A percentile compares a stretch with the other conserved stretches of the same genome.
Evolutionary conservation across 2,888 invertebrate species (phyloP).

Genomic region (Diploptera punctata): DNA sequence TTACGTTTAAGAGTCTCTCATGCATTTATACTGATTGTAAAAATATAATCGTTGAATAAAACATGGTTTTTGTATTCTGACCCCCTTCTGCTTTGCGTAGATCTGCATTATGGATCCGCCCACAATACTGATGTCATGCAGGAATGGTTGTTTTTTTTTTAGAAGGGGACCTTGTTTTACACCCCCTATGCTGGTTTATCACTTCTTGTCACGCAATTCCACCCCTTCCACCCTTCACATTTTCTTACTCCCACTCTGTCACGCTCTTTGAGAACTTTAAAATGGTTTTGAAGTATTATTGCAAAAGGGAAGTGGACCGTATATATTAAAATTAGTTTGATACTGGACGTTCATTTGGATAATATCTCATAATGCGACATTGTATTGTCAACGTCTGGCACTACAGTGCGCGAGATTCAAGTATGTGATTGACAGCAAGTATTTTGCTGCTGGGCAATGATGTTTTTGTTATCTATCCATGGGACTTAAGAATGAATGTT

Average conservation of each 20-base stretch:
- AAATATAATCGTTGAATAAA: constrained; percentile 8
- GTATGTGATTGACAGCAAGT: too few relatives aligned
- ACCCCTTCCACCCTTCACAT: neutral
- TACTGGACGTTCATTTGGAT: too few relatives aligned
- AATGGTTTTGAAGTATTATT: constrained; percentile 4
- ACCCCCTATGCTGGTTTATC: constrained; percentile 24
- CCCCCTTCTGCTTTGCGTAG: neutral
- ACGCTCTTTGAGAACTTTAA: constrained; percentile 8
- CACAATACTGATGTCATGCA: constrained; percentile 6
- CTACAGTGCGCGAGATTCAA: too few relatives aligned
- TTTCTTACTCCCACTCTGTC: constrained; percentile 8
- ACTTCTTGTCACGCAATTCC: constrained; percentile 25
- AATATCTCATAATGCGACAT: too few relatives aligned
- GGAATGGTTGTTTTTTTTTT: constrained; percentile 2
- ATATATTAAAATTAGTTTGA: constrained; percentile 24
- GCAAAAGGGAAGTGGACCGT: constrained; percentile 12
- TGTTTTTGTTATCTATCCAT: too few relatives aligned
- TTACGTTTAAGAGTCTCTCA: neutral
- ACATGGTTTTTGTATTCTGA: neutral
- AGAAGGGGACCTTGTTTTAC: constrained; percentile 16
- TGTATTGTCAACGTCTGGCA: too few relatives aligned
- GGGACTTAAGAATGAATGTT: too few relatives aligned
- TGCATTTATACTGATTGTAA: neutral
- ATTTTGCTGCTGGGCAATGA: too few relatives aligned
- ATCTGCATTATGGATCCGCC: constrained; percentile 14